Base-by-base conservation (phyloP, 2,888 invertebrate genomes). In the Heliconius charithonia region DNA sequence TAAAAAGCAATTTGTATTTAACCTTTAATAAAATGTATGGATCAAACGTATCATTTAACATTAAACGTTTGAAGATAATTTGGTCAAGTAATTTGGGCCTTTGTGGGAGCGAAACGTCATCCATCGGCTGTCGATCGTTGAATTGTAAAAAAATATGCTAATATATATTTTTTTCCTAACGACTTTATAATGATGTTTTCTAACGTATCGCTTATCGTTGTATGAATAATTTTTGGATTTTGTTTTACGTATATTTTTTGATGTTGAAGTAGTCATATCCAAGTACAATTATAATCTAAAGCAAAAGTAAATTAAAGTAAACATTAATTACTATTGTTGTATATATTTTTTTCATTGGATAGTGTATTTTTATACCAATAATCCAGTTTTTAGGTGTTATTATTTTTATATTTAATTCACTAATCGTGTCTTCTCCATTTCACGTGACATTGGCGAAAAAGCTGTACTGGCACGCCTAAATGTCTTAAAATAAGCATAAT, bases 71-170 rank as follows among this genome's bases (percentile, higher is more conserved):
- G 65, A 78, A 82, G 79, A 80, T 83, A 84, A 83, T 81, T 81
- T 80, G 82, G 80, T 81, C 84, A 81, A 77, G 82, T 82, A 84
- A 85, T 84, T 84, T 83, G 78, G 72, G 78, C 37, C 80, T 80
- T 83, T 84, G 85, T 85, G 85, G 85, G 86, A 84, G 85, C 81
- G 77, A 77, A 80, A 80, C 80, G 82, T 83, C 80, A 85, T 84
- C 87, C 80, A 85, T 84, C 87, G 88, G 87, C 88, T 89, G 83
- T 82, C 82, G 89, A 89, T 87, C 93, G 89, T 89, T 91, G 88
- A 92, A 86, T 91, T 89, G 90, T 92, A 89, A 94, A 94, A 94
- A 94, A 93, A 95, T 94, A 95, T 95, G 94, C 93, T 94, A 94
- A 95, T 94, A 92, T 90, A 41, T 89, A 89, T 62, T 87, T 89